phyloP scores from a whole-genome alignment of 2,797 vertebrate species.

The Megalops cyprinoides region DNA sequence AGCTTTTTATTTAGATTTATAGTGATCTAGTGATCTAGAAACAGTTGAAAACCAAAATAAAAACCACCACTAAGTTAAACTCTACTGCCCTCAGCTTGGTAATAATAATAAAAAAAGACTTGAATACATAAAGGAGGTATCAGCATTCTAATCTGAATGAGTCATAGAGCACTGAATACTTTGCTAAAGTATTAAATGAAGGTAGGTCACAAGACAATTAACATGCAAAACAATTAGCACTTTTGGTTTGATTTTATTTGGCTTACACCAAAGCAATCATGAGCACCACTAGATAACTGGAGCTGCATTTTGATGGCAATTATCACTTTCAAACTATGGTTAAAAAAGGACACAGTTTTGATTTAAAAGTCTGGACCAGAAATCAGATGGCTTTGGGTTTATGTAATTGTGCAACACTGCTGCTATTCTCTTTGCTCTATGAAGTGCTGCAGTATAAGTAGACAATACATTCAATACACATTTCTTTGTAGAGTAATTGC shows the following conservation, averaged over 20 bases:
- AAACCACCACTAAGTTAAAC: too few relatives aligned
- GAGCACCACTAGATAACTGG: not conserved
- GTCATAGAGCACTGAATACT: too few relatives aligned
- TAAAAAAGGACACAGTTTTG: not conserved
- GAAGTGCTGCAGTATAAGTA: not conserved
- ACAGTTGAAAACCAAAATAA: too few relatives aligned
- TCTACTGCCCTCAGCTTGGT: too few relatives aligned
- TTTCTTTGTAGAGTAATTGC: not conserved
- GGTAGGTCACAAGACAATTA: not conserved
- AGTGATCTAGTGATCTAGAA: too few relatives aligned
- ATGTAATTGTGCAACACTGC: not conserved
- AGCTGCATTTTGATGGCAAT: too few relatives aligned
- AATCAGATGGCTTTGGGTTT: not conserved
- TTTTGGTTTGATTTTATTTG: not conserved
- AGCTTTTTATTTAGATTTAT: too few relatives aligned
- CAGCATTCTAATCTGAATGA: not conserved
- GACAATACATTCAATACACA: not conserved
- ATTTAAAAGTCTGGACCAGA: not conserved
- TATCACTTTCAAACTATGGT: too few relatives aligned
- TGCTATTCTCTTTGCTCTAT: too few relatives aligned
- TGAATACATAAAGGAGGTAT: not conserved
- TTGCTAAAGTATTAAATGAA: too few relatives aligned
- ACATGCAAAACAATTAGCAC: not conserved
- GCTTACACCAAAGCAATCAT: not conserved
- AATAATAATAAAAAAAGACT: not conserved